phyloP scores from a whole-genome alignment of 2,113 vertebrate genomes.

The Stomatorhinus ivindoensis region DNA sequence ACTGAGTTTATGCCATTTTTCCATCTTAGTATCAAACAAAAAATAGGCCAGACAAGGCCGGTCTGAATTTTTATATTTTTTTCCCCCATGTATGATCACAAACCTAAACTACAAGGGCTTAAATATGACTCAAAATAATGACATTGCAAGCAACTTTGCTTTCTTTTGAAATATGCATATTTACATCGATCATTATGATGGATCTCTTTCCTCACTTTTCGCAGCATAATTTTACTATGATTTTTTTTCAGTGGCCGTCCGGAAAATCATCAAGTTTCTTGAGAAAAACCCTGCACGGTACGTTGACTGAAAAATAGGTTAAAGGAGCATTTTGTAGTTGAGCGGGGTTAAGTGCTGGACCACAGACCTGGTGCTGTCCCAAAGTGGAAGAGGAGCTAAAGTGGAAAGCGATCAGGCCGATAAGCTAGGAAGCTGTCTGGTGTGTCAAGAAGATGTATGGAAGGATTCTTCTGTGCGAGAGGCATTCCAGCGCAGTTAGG shows the following conservation, averaged over 20 bases:
- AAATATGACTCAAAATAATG: not conserved
- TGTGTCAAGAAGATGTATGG: not conserved
- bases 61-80: not conserved
- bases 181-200: not conserved
- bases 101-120: not conserved
- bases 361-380: not conserved
- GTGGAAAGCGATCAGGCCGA: not conserved
- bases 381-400: not conserved
- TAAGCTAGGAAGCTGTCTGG: not conserved
- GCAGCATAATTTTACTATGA: not conserved
- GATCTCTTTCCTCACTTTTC: not conserved
- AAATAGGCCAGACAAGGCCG: not conserved
- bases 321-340: not conserved
- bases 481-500: not conserved
- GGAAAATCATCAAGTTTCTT: not conserved
- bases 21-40: not conserved
- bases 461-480: not conserved
- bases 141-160: not conserved
- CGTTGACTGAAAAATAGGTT: not conserved
- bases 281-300: not conserved
- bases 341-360: not conserved
- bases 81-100: not conserved
- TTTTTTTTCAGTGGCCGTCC: not conserved
- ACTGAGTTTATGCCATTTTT: not conserved
- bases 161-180: not conserved